Percentiles rank a stretch among this genome's conserved stretches.
These are phyloP conservation scores for Argya squamiceps DNA, from an alignment of 2,797 vertebrate species.

Conservation along the genomic window DNA sequence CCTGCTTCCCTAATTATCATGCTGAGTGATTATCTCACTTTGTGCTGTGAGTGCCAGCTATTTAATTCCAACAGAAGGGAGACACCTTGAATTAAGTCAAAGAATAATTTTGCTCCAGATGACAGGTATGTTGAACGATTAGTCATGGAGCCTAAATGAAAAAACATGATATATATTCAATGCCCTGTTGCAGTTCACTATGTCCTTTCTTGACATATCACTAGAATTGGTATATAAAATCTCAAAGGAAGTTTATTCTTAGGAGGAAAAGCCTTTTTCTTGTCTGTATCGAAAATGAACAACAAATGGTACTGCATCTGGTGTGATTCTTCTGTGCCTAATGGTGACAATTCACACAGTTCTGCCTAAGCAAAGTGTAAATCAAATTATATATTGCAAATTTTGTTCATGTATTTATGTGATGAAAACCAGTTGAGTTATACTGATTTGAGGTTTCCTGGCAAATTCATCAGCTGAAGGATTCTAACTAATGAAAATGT, in stretches of 20 bases:
- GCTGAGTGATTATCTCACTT: not conserved
- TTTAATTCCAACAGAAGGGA: not conserved
- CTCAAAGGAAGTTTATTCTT: not conserved
- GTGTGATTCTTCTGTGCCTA: not conserved
- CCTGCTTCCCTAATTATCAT: not conserved
- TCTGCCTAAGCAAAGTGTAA: not conserved
- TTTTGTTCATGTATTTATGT: not conserved
- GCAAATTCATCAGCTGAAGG: not conserved
- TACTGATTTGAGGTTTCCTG: constrained; percentile 7
- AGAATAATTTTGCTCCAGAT: not conserved
- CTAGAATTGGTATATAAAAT: not conserved
- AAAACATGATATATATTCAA: not conserved
- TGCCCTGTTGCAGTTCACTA: not conserved
- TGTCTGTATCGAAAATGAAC: not conserved
- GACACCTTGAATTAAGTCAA: not conserved
- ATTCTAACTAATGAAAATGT: constrained; percentile 20
- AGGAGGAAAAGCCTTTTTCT: not conserved
- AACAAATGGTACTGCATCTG: not conserved
- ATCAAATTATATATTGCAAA: not conserved
- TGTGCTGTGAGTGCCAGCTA: not conserved
- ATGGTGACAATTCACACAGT: not conserved
- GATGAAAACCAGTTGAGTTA: not conserved
- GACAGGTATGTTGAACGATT: not conserved
- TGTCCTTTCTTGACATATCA: not conserved
- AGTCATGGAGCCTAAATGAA: not conserved